Evolutionary conservation across 2,888 invertebrate species (phyloP).

Genomic region (Dynastes tityus): DNA sequence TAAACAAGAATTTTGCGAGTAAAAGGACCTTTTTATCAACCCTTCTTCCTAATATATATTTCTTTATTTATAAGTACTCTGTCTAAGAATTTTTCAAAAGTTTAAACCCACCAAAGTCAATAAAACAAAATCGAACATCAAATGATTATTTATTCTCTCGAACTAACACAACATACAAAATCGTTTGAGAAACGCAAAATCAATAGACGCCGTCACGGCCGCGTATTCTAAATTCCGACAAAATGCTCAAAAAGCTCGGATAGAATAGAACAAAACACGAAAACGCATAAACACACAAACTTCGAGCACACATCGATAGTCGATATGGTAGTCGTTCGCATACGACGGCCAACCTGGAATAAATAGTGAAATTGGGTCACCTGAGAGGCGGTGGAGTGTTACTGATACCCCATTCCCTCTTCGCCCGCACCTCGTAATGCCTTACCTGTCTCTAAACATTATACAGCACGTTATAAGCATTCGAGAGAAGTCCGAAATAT

Average conservation of each 20-base stretch:
- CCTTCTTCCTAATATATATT: too few relatives aligned
- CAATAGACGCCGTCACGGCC: not conserved
- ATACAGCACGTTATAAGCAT: constrained; percentile 23
- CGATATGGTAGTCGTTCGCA: constrained; percentile 11
- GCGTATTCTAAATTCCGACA: constrained; percentile 2
- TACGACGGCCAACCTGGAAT: constrained; percentile 31
- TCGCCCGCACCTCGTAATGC: constrained; percentile 2
- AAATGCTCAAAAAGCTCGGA: not conserved
- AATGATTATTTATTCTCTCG: too few relatives aligned
- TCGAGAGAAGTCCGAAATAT: constrained; percentile 23
- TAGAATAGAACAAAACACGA: constrained; percentile 24
- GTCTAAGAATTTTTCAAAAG: too few relatives aligned
- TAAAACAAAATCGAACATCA: not conserved
- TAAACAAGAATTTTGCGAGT: too few relatives aligned
- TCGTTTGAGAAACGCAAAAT: constrained; percentile 13
- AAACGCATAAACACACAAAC: constrained; percentile 35
- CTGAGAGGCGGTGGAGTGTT: constrained; percentile 39
- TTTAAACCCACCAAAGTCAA: too few relatives aligned
- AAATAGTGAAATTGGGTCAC: constrained; percentile 45
- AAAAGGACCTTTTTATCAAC: too few relatives aligned
- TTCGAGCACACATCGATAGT: constrained; percentile 36
- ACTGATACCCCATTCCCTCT: not conserved
- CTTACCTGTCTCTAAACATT: constrained; percentile 17
- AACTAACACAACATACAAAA: too few relatives aligned
- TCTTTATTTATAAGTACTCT: too few relatives aligned